Evolutionary conservation across 2,797 vertebrate genomes (phyloP).

Genomic region (Emydoidea blandingii): DNA sequence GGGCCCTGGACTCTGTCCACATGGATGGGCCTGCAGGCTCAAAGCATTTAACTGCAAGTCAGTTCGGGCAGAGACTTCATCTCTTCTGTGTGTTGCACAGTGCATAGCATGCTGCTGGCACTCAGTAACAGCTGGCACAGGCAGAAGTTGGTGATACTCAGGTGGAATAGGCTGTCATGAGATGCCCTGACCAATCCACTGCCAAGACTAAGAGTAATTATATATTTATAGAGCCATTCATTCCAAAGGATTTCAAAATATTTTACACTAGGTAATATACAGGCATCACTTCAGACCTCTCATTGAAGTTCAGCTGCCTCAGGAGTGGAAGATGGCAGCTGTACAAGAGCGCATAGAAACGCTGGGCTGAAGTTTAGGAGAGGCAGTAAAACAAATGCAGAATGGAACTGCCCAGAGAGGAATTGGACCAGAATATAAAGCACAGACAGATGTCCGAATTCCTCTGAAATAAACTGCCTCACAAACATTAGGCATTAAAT

Average conservation of each 20-base stretch:
- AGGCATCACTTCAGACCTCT: not conserved
- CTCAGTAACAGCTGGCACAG: not conserved
- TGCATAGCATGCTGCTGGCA: not conserved
- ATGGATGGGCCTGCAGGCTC: not conserved
- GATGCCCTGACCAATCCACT: not conserved
- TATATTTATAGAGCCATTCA: not conserved
- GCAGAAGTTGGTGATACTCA: not conserved
- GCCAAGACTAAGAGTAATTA: not conserved
- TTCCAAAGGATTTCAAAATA: not conserved
- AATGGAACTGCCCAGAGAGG: not conserved
- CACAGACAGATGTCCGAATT: not conserved
- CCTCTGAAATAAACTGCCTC: not conserved
- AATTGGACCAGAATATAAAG: not conserved
- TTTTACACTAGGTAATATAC: not conserved
- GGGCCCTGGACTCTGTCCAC: not conserved
- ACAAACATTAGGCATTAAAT: not conserved
- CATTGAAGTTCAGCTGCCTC: not conserved
- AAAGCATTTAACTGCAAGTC: not conserved
- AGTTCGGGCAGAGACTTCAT: not conserved
- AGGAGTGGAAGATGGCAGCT: not conserved
- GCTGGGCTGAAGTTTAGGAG: not conserved
- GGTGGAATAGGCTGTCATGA: not conserved
- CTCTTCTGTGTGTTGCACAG: not conserved
- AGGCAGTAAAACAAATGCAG: not conserved
- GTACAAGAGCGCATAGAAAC: not conserved